phyloP scores from a whole-genome alignment of 2,797 vertebrate genomes.

The Sylvilagus floridanus region DNA sequence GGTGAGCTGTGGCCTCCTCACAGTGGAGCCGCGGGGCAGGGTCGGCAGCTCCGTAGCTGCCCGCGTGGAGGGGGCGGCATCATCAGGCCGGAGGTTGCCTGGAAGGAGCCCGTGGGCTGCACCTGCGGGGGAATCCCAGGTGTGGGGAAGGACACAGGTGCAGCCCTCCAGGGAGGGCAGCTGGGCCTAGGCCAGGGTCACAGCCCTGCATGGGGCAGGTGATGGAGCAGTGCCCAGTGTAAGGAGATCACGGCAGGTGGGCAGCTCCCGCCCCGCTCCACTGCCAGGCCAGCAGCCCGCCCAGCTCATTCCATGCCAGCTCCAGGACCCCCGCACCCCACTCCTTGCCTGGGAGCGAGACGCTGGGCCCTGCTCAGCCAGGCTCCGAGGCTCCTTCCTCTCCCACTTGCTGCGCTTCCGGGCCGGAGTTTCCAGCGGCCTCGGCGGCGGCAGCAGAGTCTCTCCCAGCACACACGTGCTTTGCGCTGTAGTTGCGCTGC shows the following conservation, averaged over 20 bases:
- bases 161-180: background rate
- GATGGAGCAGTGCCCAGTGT: rapidly evolving
- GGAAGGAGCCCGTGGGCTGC: rapidly evolving
- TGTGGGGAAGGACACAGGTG: too few relatives aligned
- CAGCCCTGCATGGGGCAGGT: background rate
- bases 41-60: too few relatives aligned
- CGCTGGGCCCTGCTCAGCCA: background rate
- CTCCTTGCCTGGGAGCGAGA: too few relatives aligned
- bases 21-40: background rate
- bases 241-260: rapidly evolving
- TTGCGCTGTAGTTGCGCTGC: background rate
- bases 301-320: too few relatives aligned
- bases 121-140: background rate
- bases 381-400: background rate
- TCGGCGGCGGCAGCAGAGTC: background rate
- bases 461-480: background rate
- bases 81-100: background rate
- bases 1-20: background rate
- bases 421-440: rapidly evolving
- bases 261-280: too few relatives aligned
- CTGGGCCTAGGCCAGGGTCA: background rate
- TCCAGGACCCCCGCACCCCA: too few relatives aligned
- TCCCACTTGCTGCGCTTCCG: rapidly evolving
- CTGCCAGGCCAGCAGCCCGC: too few relatives aligned
- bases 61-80: too few relatives aligned